These are phyloP conservation scores for Perognathus longimembris DNA, from an alignment of 2,113 vertebrate species.

Conservation along the genomic window DNA sequence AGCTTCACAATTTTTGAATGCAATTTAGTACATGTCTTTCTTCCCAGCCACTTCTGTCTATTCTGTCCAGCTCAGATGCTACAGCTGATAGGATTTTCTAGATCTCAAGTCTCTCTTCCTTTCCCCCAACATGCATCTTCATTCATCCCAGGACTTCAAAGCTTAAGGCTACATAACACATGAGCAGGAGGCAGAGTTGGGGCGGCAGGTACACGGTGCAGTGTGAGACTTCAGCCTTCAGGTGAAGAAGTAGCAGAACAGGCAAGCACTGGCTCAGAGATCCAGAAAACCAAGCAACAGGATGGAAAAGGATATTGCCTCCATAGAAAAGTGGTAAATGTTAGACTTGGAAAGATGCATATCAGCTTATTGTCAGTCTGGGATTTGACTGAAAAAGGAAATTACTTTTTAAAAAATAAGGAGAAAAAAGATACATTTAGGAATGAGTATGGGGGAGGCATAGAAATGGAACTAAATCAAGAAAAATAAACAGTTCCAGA, in stretches of 20 bases:
- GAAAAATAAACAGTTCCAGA: not conserved
- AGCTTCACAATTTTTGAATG: not conserved
- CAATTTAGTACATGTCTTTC: not conserved
- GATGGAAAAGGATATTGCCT: not conserved
- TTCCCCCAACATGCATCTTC: not conserved
- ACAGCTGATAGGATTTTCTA: not conserved
- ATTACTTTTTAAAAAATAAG: not conserved
- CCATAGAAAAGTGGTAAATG: not conserved
- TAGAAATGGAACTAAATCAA: not conserved
- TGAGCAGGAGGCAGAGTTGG: not conserved
- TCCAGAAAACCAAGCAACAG: not conserved
- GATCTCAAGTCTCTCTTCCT: not conserved
- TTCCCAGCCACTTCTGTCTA: not conserved
- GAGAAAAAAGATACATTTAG: not conserved
- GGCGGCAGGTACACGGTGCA: not conserved
- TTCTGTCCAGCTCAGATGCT: not conserved
- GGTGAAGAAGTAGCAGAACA: not conserved
- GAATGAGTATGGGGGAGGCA: too few species aligned
- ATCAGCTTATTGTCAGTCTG: not conserved
- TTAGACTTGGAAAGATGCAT: not conserved
- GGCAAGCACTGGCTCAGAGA: not conserved
- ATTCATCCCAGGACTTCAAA: not conserved
- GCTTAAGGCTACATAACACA: not conserved
- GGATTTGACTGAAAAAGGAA: not conserved
- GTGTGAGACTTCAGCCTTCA: not conserved